A percentile compares a stretch with the other conserved stretches of the same genome.
Evolutionary conservation across 2,888 invertebrate genomes (phyloP).

Genomic region (Agrochola lychnidis): DNA sequence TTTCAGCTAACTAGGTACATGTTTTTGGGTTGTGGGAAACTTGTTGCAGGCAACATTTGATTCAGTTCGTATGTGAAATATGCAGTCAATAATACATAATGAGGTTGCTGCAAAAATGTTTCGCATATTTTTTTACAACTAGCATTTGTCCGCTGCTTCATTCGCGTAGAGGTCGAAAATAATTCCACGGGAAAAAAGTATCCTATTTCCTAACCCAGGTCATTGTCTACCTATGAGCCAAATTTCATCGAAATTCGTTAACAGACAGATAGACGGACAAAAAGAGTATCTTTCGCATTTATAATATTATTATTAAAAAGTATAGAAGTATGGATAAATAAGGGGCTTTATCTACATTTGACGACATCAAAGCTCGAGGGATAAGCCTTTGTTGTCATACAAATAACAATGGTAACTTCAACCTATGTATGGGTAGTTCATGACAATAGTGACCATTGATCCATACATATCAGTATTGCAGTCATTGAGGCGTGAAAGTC

Average conservation of each 20-base stretch:
- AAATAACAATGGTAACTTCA: slow-evolving; percentile 11
- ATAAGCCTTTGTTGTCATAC: slow-evolving; percentile 10
- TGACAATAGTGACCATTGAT: slow-evolving; percentile 6
- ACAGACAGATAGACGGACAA: not conserved
- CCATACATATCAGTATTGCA: slow-evolving; percentile 38
- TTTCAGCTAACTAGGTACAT: not conserved
- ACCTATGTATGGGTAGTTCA: not conserved
- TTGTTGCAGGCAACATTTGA: not conserved
- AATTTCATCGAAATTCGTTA: not conserved
- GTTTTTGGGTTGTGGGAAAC: no score
- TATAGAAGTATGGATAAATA: not conserved
- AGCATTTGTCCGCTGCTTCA: not conserved
- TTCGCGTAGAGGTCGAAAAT: not conserved
- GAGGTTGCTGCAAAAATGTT: not conserved
- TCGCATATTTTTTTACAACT: not conserved
- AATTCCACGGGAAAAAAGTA: not conserved
- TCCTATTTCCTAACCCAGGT: not conserved
- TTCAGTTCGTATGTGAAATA: not conserved
- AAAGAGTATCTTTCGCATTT: not conserved
- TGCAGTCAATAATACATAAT: not conserved
- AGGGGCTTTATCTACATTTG: not conserved
- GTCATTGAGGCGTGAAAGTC: slow-evolving; percentile 30
- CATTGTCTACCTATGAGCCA: not conserved
- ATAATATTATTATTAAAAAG: not conserved
- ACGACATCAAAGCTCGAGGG: not conserved